Evolutionary conservation across 2,113 vertebrate species (phyloP).

Genomic region (Herpetotheres cachinnans): DNA sequence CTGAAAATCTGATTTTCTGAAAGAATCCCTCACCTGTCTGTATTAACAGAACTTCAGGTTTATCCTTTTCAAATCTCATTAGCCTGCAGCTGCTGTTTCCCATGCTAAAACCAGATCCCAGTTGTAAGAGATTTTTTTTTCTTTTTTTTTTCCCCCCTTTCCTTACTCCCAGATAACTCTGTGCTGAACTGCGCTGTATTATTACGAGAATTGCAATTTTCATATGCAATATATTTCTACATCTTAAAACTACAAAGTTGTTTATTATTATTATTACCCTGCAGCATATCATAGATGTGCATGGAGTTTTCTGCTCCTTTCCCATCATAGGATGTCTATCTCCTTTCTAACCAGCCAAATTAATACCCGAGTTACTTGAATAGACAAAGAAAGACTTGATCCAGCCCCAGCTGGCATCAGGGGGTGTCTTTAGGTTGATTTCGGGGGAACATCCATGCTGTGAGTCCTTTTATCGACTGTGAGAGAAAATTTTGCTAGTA

Average conservation of each 20-base stretch:
- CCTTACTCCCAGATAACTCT: not conserved
- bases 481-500: not conserved
- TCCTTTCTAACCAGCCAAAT: not conserved
- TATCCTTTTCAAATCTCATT: not conserved
- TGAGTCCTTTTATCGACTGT: not conserved
- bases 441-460: not conserved
- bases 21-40: not conserved
- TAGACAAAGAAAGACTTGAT: not conserved
- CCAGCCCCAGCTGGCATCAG: not conserved
- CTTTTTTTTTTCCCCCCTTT: not conserved
- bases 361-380: not conserved
- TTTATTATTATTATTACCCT: not conserved
- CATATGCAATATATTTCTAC: not conserved
- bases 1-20: not conserved
- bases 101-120: not conserved
- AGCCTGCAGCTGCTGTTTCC: not conserved
- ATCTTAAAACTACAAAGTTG: not conserved
- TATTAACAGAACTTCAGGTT: not conserved
- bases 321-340: not conserved
- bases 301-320: not conserved
- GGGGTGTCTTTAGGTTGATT: not conserved
- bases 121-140: not conserved
- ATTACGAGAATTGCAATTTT: not conserved
- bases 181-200: not conserved
- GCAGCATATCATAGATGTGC: not conserved